phyloP scores from a whole-genome alignment of 1,140 invertebrate genomes.

The Delia radicum region DNA sequence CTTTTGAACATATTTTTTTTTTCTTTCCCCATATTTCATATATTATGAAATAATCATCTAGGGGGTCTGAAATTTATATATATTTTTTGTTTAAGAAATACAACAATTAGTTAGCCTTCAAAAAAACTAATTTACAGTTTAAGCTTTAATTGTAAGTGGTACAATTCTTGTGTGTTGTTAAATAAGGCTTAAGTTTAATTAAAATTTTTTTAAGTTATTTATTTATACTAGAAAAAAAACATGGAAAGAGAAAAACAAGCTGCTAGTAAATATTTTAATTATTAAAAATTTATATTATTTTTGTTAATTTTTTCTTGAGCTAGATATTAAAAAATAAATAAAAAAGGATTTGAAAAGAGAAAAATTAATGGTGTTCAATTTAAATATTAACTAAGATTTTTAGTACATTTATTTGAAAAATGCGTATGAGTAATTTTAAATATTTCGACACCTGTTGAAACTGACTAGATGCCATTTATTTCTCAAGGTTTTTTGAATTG shows the following conservation, averaged over 20 bases:
- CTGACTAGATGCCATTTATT: no score
- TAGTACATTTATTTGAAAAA: no score
- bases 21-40: conserved; percentile 5
- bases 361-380: background rate
- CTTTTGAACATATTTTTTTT: background rate
- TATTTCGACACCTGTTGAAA: no score
- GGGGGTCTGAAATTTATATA: background rate
- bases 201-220: background rate
- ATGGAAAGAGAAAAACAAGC: background rate
- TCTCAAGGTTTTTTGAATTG: no score
- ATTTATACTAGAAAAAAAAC: background rate
- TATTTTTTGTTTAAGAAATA: background rate
- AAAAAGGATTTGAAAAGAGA: background rate
- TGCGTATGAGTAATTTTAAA: no score
- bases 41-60: background rate
- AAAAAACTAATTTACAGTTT: background rate
- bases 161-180: background rate
- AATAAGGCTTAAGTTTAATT: background rate
- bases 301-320: background rate
- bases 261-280: background rate
- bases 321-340: background rate
- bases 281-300: background rate
- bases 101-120: background rate
- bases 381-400: no score
- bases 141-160: background rate